Conservation (phyloP, 2,888 invertebrate genomes). For the Pristionchus arcanus region DNA sequence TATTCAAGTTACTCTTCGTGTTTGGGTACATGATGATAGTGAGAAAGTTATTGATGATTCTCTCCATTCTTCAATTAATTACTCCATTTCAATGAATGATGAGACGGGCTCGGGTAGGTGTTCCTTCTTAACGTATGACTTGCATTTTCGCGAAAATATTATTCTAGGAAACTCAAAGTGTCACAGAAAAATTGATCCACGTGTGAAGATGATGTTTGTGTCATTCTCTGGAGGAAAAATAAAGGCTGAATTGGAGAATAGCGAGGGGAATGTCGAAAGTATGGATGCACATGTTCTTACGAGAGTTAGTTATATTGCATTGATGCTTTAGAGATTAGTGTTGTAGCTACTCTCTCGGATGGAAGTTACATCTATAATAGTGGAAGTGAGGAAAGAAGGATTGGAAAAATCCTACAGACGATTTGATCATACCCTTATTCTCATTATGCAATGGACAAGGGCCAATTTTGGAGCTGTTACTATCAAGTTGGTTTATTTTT, state of each 20-base stretch:
- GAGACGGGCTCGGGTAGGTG: neutral
- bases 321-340: neutral
- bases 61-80: neutral
- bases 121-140: neutral
- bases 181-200: neutral
- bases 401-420: neutral
- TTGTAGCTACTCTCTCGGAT: constrained; percentile 39
- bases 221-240: constrained; percentile 1
- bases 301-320: neutral
- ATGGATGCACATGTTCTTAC: neutral
- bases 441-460: neutral
- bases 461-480: neutral
- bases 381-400: constrained; percentile 3
- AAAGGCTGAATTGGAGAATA: constrained; percentile 27
- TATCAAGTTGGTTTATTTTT: neutral
- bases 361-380: constrained; percentile 3
- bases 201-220: constrained; percentile 35
- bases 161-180: neutral
- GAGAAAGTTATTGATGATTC: neutral
- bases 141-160: neutral
- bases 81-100: neutral
- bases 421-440: neutral
- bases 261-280: neutral
- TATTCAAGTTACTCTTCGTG: constrained; percentile 11
- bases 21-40: neutral